These are phyloP conservation scores for Hyposmocoma kahamanoa DNA, from an alignment of 1,140 invertebrate species.

Conservation along the genomic window DNA sequence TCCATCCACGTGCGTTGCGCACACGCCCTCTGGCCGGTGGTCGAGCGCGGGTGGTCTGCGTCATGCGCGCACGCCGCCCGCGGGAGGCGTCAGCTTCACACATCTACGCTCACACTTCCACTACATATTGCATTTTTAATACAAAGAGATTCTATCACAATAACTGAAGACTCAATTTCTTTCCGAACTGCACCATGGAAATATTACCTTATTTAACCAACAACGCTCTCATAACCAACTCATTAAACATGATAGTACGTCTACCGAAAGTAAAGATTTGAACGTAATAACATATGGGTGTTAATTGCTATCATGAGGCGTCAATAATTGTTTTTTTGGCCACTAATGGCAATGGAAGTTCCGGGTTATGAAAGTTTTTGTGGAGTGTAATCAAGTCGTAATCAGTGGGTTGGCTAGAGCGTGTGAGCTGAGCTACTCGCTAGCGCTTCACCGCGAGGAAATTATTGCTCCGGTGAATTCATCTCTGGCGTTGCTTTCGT, in stretches of 20 bases:
- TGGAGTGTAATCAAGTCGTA: slow-evolving; percentile 60
- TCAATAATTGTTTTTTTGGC: slow-evolving; percentile 65
- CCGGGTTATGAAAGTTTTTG: slow-evolving; percentile 65
- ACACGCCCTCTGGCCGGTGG: slow-evolving; percentile 32
- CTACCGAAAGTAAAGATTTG: slow-evolving; percentile 42
- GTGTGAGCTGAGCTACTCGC: slow-evolving; percentile 53
- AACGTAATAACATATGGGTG: slow-evolving; percentile 51
- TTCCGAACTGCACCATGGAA: background rate
- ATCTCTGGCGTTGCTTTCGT: slow-evolving; percentile 35
- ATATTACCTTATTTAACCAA: slow-evolving; percentile 18
- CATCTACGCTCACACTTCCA: slow-evolving; percentile 25
- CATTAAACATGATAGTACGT: slow-evolving; percentile 40
- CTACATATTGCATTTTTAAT: slow-evolving; percentile 9
- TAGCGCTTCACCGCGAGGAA: slow-evolving; percentile 34
- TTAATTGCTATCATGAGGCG: slow-evolving; percentile 60
- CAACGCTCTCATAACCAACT: slow-evolving; percentile 17
- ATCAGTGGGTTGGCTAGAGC: slow-evolving; percentile 54
- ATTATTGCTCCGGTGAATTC: slow-evolving; percentile 51
- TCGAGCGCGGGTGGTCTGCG: slow-evolving; percentile 55
- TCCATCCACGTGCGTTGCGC: slow-evolving; percentile 27
- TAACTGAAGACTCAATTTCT: slow-evolving; percentile 20
- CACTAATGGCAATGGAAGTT: slow-evolving; percentile 55
- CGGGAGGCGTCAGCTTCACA: slow-evolving; percentile 51
- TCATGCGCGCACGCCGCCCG: slow-evolving; percentile 28
- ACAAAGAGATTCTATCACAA: slow-evolving; percentile 20